Percentiles rank a stretch among this genome's conserved stretches.
phyloP scores from a whole-genome alignment of 2,113 vertebrate genomes.

The Felis chaus region DNA sequence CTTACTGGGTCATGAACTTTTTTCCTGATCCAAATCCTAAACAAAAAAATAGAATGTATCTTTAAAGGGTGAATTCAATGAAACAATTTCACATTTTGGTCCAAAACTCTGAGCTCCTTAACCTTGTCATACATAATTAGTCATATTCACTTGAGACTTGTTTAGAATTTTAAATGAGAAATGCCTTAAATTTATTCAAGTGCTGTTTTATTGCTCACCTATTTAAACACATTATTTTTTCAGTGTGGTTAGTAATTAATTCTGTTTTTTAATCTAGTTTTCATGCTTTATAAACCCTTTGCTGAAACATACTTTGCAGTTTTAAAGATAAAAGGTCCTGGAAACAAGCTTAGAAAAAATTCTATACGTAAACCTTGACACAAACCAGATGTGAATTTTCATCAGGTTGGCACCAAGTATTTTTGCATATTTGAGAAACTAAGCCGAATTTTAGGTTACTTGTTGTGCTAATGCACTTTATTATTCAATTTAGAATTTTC shows the following conservation, averaged over 20 bases:
- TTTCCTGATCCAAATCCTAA: not conserved
- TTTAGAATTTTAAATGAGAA: not conserved
- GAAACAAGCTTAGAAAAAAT: not conserved
- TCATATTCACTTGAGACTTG: not conserved
- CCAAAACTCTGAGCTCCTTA: not conserved
- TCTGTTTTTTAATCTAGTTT: not conserved
- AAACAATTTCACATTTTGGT: not conserved
- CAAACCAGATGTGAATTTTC: not conserved
- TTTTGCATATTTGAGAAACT: not conserved
- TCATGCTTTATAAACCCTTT: not conserved
- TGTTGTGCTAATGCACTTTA: constrained; percentile 29
- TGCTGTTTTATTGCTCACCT: constrained; percentile 8
- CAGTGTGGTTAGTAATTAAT: constrained; percentile 27
- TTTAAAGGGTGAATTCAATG: not conserved
- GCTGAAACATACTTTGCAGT: not conserved
- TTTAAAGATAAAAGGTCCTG: not conserved
- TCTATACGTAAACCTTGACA: not conserved
- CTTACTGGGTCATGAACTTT: not conserved
- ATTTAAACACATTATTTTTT: constrained; percentile 21
- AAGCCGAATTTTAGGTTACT: not conserved
- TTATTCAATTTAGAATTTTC: constrained; percentile 18
- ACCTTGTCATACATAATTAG: not conserved
- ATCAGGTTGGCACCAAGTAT: not conserved
- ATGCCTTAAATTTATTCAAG: not conserved
- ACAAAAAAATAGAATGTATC: not conserved